Base-by-base conservation (phyloP, 2,888 invertebrate genomes). In the Lasius platythorax region DNA sequence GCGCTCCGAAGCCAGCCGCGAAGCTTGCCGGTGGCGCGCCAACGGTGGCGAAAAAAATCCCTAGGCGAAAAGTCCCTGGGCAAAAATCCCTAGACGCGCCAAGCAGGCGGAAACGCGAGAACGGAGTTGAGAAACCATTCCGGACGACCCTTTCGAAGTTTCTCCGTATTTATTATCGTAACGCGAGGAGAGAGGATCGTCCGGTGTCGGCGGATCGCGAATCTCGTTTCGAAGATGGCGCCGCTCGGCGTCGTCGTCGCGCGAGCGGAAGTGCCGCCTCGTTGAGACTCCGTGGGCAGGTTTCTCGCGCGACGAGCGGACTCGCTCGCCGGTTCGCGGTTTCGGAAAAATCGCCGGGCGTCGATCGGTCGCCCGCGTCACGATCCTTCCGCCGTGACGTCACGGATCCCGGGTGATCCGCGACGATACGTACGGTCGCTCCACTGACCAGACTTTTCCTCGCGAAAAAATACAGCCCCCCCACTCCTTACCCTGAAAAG, bases 391-490 rank as follows among this genome's bases (percentile, higher is more conserved):
- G 30, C 5, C 37, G 37, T 33, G 37, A 37, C 37, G 37, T 37
- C 37, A 37, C 37, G 37, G 3, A 33, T 33, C 30, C 30, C 30
- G 30, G 30, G 30, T 3, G 50, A 18, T n/a, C 8, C n/a, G n/a
- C 15, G 61, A 4, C 37, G 37, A 37, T 23, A 23, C 75, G 70
- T 37, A 88, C 81, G 87, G 92, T 91, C 73, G 85, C 83, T 92
- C 88, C 88, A 89, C 93, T 95, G 95, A 95, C 93, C 90, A 93
- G 92, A 93, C 93, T 95, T 94, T 94, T 93, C 93, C 93, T 87
- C 91, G 93, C 92, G 93, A 94, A 94, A 94, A 93, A 94, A 94
- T 94, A 94, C 93, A 93, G 3, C 30, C 91, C 92, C 94, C 93
- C 53, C 53, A 53, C n/a, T 2, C 53, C 37, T 5, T n/a, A 2